These are phyloP conservation scores for Dolichallabes microphthalmus DNA, from an alignment of 2,113 vertebrate genomes.

Conservation along the genomic window DNA sequence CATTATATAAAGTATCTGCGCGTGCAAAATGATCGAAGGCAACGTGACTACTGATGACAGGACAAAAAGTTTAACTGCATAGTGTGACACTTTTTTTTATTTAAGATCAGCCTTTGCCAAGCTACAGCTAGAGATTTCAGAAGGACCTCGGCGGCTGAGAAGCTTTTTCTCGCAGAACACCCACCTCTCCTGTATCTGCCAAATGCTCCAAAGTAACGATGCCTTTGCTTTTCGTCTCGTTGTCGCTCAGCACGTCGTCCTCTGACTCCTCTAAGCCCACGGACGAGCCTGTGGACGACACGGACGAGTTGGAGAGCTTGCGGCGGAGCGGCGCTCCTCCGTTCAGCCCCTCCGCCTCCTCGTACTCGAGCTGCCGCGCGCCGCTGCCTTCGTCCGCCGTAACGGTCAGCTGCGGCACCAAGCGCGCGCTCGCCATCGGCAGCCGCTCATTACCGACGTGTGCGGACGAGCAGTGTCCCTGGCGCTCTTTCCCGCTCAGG, in stretches of 20 bases:
- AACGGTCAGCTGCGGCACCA: conserved; percentile 90
- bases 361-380: conserved; percentile 73
- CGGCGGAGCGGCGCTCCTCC: conserved; percentile 72
- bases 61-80: neutral
- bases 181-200: conserved; percentile 81
- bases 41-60: neutral
- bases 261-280: conserved; percentile 86
- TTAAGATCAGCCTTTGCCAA: neutral
- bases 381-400: conserved; percentile 80
- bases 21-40: neutral
- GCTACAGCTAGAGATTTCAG: neutral
- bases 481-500: conserved; percentile 66
- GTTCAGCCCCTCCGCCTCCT: conserved; percentile 65
- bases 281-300: conserved; percentile 94
- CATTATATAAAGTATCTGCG: neutral
- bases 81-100: neutral
- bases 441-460: conserved; percentile 65
- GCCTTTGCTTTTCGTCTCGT: conserved; percentile 88
- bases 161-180: conserved; percentile 9
- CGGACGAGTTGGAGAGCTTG: conserved; percentile 87
- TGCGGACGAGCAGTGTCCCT: conserved; percentile 55
- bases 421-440: conserved; percentile 59
- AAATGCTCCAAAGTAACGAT: conserved; percentile 86
- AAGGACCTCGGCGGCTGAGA: neutral
- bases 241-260: conserved; percentile 92